phyloP scores from a whole-genome alignment of 2,113 vertebrate species.

The Phalacrocorax carbo region DNA sequence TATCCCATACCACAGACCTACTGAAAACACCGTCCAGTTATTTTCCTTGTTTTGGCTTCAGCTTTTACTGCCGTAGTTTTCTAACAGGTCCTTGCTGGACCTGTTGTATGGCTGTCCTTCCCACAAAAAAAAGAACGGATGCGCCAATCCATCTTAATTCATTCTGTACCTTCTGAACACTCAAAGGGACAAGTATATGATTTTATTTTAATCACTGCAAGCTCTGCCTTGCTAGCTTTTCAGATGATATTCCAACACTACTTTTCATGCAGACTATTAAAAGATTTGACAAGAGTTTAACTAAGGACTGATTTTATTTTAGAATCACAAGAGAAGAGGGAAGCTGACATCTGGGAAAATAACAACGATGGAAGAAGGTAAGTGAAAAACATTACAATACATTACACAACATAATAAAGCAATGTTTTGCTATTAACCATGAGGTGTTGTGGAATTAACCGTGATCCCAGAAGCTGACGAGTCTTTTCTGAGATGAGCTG shows the following conservation, averaged over 20 bases:
- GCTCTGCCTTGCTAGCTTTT: background rate
- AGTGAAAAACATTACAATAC: background rate
- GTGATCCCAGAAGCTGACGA: background rate
- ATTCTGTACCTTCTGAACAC: background rate
- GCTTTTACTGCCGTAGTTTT: background rate
- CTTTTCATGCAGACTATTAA: background rate
- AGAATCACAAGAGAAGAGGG: background rate
- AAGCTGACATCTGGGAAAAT: background rate
- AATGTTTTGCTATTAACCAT: background rate
- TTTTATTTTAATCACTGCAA: background rate
- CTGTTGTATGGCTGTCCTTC: background rate
- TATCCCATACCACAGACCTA: background rate
- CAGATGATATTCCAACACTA: background rate
- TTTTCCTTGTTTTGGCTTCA: background rate
- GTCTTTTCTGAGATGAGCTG: background rate
- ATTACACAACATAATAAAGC: background rate
- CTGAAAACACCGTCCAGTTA: background rate
- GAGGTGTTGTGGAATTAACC: background rate
- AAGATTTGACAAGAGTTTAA: conserved; percentile 1
- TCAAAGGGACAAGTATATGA: background rate
- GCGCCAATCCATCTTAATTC: background rate
- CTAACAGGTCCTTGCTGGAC: background rate
- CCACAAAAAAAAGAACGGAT: rapidly evolving
- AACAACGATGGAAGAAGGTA: background rate
- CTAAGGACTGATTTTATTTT: background rate